phyloP scores from a whole-genome alignment of 2,888 invertebrate genomes.

The Scotopteryx bipunctaria region DNA sequence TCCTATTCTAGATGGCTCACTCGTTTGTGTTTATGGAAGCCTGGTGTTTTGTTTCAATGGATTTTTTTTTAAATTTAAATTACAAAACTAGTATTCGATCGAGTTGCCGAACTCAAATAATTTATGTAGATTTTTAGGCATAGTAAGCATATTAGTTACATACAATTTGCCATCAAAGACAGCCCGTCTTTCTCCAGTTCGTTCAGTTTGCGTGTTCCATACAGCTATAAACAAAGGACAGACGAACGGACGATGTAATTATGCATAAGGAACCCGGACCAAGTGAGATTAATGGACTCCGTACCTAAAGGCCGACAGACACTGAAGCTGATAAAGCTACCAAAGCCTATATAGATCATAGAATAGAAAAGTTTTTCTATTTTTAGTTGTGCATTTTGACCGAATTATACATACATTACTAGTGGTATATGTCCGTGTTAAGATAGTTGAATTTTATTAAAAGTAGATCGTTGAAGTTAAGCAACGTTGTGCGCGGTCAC shows the following conservation, averaged over 20 bases:
- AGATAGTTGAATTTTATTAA: no score
- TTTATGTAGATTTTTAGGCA: no score
- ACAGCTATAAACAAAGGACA: slow-evolving; percentile 32
- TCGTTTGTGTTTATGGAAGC: slow-evolving; percentile 3
- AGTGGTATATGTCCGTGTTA: no score
- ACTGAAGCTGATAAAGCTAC: slow-evolving; percentile 1
- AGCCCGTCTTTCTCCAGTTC: background rate
- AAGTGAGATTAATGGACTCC: slow-evolving; percentile 46
- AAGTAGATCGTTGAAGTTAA: no score
- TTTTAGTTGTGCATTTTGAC: no score
- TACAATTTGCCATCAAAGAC: background rate
- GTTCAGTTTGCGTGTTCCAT: slow-evolving; percentile 14
- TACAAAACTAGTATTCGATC: background rate
- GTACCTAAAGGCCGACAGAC: slow-evolving; percentile 2
- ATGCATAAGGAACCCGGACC: slow-evolving; percentile 47
- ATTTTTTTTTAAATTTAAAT: no score
- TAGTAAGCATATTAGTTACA: no score
- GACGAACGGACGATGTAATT: slow-evolving; percentile 49
- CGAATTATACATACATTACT: no score
- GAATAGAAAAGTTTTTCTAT: background rate
- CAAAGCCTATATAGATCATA: background rate
- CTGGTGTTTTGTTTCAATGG: no score
- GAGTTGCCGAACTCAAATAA: no score
- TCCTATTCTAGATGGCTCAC: background rate
- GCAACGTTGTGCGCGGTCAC: no score